Percentiles rank a stretch among this genome's conserved stretches.
Conservation (phyloP, 92 coral and sea anemone species). For the Hydrozoanthus gracilis region DNA sequence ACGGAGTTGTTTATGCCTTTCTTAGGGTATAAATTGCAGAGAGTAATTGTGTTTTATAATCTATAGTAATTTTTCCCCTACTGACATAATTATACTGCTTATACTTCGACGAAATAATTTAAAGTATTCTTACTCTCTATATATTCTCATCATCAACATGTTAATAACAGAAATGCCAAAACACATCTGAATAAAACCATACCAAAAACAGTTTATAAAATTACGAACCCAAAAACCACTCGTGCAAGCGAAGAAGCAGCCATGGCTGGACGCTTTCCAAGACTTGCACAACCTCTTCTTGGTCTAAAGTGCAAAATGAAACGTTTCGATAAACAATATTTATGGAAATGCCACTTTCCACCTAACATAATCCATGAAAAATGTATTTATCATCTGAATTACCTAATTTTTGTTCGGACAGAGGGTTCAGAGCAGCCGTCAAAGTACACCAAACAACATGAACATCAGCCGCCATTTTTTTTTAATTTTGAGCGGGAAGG, state of each 20-base stretch:
- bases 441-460: slow-evolving; percentile 56
- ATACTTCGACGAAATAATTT: too few relatives aligned
- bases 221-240: slow-evolving; percentile 59
- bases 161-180: too few relatives aligned
- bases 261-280: slow-evolving; percentile 34
- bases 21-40: too few relatives aligned
- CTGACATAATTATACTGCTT: too few relatives aligned
- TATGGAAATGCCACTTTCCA: not conserved
- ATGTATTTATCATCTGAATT: not conserved
- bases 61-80: too few relatives aligned
- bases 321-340: not conserved
- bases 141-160: too few relatives aligned
- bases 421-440: slow-evolving; percentile 51
- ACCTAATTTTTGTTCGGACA: slow-evolving; percentile 45
- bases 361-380: not conserved
- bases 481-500: slow-evolving; percentile 56
- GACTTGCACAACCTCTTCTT: slow-evolving; percentile 20
- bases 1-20: too few relatives aligned
- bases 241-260: slow-evolving; percentile 47
- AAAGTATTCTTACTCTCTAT: too few relatives aligned
- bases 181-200: too few relatives aligned
- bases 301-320: slow-evolving; percentile 1
- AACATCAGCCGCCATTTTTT: slow-evolving; percentile 73
- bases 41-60: too few relatives aligned
- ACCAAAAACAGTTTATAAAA: too few relatives aligned